A percentile compares a stretch with the other conserved stretches of the same genome.
Evolutionary conservation across 2,113 vertebrate genomes (phyloP).

Genomic region (Sebastes fasciatus): DNA sequence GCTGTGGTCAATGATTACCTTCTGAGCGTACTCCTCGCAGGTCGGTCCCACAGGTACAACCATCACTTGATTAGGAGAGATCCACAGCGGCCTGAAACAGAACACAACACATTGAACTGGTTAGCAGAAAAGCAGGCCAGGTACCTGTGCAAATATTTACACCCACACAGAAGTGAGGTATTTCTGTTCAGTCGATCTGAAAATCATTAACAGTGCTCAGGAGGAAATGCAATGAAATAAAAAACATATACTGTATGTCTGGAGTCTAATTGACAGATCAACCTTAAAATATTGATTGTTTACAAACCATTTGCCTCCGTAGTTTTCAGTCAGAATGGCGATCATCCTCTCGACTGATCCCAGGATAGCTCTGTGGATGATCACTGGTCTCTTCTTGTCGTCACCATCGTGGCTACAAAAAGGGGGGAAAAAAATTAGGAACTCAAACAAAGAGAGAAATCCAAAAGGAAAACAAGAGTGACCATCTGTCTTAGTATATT

Average conservation of each 20-base stretch:
- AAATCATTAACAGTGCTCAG: slow-evolving; percentile 1
- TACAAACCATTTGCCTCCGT: slow-evolving; percentile 96
- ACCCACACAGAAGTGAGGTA: background rate
- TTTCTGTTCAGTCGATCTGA: background rate
- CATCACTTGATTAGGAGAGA: slow-evolving; percentile 97
- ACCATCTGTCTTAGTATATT: background rate
- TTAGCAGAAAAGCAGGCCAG: slow-evolving; percentile 24
- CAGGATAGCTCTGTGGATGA: slow-evolving; percentile 96
- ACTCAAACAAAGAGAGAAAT: background rate
- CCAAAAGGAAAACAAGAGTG: background rate
- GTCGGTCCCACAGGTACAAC: slow-evolving; percentile 95
- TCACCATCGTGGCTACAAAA: slow-evolving; percentile 92
- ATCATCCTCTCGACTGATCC: slow-evolving; percentile 99
- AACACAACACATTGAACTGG: slow-evolving; percentile 24
- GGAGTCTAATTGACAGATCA: background rate
- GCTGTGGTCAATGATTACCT: slow-evolving; percentile 80
- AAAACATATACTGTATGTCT: background rate
- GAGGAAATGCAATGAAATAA: slow-evolving; percentile 1
- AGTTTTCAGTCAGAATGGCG: slow-evolving; percentile 97
- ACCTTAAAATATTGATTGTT: background rate
- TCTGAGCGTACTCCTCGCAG: slow-evolving; percentile 95
- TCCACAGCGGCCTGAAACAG: slow-evolving; percentile 92
- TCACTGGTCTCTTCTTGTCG: slow-evolving; percentile 96
- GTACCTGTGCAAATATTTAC: slow-evolving; percentile 30
- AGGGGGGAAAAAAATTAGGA: background rate